phyloP scores from a whole-genome alignment of 2,113 vertebrate species.

The Colinus virginianus region DNA sequence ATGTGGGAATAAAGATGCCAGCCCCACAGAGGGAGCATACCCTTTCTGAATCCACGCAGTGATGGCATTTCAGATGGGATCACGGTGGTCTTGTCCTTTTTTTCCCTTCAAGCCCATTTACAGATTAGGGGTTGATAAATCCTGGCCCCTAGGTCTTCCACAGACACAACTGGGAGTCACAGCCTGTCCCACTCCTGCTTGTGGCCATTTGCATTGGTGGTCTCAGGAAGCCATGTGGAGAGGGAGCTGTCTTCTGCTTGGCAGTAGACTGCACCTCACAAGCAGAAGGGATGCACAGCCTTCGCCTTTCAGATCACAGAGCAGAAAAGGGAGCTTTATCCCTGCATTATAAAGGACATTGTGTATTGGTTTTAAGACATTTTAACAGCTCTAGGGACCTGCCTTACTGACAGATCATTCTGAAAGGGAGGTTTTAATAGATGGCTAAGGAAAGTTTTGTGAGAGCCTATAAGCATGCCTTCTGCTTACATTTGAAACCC shows the following conservation, averaged over 20 bases:
- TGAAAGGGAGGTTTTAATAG: not conserved
- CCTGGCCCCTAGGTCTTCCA: not conserved
- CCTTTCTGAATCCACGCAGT: not conserved
- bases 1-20: not conserved
- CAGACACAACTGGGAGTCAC: rapidly evolving
- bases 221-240: not conserved
- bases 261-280: not conserved
- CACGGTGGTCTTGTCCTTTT: not conserved
- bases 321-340: not conserved
- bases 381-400: not conserved
- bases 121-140: not conserved
- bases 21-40: rapidly evolving
- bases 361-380: not conserved
- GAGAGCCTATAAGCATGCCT: not conserved
- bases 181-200: not conserved
- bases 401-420: not conserved
- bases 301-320: rapidly evolving
- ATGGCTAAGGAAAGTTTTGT: not conserved
- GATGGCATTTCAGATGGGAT: not conserved
- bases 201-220: not conserved
- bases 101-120: not conserved
- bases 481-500: not conserved
- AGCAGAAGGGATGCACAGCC: not conserved
- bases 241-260: not conserved
- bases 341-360: rapidly evolving